These are phyloP conservation scores for Macroglossus sobrinus DNA, from an alignment of 2,113 vertebrate genomes.

Conservation along the genomic window DNA sequence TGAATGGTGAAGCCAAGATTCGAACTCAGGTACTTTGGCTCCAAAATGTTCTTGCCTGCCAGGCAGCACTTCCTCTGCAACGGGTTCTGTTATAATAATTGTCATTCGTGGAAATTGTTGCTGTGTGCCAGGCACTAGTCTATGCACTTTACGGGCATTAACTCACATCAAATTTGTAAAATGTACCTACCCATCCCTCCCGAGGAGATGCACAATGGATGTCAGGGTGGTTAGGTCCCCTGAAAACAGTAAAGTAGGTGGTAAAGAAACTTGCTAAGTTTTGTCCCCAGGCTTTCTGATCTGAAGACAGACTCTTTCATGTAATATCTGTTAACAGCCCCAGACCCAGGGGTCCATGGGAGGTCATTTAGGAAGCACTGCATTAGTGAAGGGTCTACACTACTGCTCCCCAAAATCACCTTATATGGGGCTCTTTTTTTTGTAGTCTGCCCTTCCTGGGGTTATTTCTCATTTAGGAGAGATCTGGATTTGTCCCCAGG, in stretches of 20 bases:
- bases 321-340: background rate
- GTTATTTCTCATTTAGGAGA: background rate
- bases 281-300: too few species aligned
- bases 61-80: background rate
- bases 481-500: background rate
- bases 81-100: background rate
- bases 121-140: background rate
- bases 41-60: background rate
- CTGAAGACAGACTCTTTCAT: background rate
- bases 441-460: background rate
- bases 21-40: background rate
- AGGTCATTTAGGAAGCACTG: background rate
- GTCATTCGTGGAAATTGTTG: background rate
- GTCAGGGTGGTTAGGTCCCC: background rate
- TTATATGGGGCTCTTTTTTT: background rate
- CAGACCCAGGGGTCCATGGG: background rate
- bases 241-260: background rate
- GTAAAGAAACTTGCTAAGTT: background rate
- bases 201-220: background rate
- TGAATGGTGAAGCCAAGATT: background rate
- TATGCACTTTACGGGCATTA: background rate
- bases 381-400: background rate
- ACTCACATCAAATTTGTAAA: background rate
- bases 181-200: background rate
- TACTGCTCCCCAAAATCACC: fast-evolving